phyloP scores from a whole-genome alignment of 2,888 invertebrate species.

The Rhaphigaster nebulosa region DNA sequence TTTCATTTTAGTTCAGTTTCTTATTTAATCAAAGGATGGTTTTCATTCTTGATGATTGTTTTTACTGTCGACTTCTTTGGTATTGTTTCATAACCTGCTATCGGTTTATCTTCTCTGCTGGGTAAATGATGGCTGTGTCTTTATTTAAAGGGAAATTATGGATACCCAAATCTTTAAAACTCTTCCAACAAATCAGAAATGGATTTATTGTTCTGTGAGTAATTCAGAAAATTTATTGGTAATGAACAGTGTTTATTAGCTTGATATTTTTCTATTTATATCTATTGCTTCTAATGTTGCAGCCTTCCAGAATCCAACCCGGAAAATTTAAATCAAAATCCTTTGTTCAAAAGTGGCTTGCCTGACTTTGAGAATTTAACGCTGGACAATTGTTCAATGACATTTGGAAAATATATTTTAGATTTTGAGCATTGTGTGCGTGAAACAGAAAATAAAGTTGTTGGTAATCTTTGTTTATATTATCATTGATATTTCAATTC shows the following conservation, averaged over 20 bases:
- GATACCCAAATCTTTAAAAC: slow-evolving; percentile 66
- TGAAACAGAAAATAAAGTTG: slow-evolving; percentile 76
- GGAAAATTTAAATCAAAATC: slow-evolving; percentile 81
- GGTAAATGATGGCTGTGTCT: slow-evolving; percentile 63
- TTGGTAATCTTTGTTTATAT: slow-evolving; percentile 67
- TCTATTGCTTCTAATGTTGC: slow-evolving; percentile 63
- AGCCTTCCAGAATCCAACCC: slow-evolving; percentile 74
- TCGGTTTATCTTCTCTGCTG: background rate
- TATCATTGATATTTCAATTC: background rate
- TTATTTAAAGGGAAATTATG: slow-evolving; percentile 67
- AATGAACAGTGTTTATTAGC: background rate
- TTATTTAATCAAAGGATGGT: background rate
- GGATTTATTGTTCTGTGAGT: slow-evolving; percentile 83
- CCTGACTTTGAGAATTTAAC: slow-evolving; percentile 87
- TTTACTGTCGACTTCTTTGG: background rate
- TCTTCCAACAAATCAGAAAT: slow-evolving; percentile 69
- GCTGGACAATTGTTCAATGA: slow-evolving; percentile 87
- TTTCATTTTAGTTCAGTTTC: background rate
- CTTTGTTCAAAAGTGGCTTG: slow-evolving; percentile 80
- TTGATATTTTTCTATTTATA: slow-evolving; percentile 36
- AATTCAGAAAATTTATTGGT: slow-evolving; percentile 43
- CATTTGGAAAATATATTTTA: slow-evolving; percentile 85
- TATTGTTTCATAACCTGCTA: slow-evolving; percentile 5
- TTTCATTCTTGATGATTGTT: background rate
- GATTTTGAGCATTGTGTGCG: slow-evolving; percentile 84